A percentile compares a stretch with the other conserved stretches of the same genome.
Conservation (phyloP, 92 coral and sea anemone genomes). For the Parazoanthus swiftii region DNA sequence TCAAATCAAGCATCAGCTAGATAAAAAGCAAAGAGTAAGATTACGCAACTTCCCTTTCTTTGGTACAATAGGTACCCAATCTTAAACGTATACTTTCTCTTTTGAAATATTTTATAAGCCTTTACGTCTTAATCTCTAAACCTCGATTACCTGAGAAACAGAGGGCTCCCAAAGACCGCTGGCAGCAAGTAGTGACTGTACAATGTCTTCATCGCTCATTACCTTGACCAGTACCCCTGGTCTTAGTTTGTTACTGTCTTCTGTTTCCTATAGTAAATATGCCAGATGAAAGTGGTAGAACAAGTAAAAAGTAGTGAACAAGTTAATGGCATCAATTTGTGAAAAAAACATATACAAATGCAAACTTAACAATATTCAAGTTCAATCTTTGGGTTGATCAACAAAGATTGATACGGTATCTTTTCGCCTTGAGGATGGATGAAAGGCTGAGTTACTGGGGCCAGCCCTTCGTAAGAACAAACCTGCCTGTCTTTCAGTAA, state of each 20-base stretch:
- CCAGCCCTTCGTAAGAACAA: neutral
- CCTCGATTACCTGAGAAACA: neutral
- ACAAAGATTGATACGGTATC: neutral
- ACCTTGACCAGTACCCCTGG: constrained; percentile 21
- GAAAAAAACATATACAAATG: neutral
- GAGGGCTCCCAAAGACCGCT: constrained; percentile 25
- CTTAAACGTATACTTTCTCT: neutral
- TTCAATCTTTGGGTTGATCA: neutral
- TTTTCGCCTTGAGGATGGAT: neutral
- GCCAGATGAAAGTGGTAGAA: neutral
- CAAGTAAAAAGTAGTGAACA: neutral
- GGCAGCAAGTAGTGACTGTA: neutral
- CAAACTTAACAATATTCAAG: constrained; percentile 1
- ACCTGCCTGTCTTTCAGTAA: neutral
- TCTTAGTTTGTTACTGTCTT: neutral
- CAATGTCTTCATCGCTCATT: neutral
- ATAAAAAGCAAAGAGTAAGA: no score
- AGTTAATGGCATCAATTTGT: neutral
- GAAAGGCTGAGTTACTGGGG: neutral
- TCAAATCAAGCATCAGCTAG: no score
- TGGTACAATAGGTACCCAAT: neutral
- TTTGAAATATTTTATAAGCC: neutral
- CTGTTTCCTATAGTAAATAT: neutral
- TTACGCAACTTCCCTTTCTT: no score
- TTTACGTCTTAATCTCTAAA: neutral